A percentile compares a stretch with the other conserved stretches of the same genome.
These are phyloP conservation scores for Thryonomys swinderianus DNA, from an alignment of 2,113 vertebrate genomes.

Conservation along the genomic window DNA sequence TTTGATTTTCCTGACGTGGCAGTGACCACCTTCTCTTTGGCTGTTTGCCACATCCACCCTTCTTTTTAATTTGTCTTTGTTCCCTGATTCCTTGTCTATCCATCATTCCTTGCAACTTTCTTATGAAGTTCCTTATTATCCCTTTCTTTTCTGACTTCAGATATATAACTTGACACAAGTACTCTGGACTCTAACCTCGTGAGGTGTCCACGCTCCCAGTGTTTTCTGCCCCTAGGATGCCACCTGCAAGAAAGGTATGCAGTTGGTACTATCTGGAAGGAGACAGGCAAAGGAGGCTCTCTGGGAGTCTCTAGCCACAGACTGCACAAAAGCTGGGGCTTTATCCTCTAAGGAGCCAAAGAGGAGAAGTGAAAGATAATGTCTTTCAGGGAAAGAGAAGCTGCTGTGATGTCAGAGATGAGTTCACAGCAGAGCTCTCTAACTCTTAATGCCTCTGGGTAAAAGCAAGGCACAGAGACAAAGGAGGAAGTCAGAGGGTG, in stretches of 20 bases:
- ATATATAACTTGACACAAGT: background rate
- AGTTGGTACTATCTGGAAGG: background rate
- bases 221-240: background rate
- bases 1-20: background rate
- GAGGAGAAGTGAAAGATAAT: background rate
- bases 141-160: background rate
- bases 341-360: background rate
- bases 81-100: background rate
- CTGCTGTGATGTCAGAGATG: background rate
- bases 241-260: background rate
- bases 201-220: background rate
- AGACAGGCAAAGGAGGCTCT: background rate
- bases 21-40: background rate
- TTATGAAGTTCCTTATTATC: background rate
- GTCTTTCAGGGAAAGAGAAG: background rate
- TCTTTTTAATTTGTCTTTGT: constrained; percentile 1
- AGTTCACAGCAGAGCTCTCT: background rate
- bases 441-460: background rate
- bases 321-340: background rate
- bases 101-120: background rate
- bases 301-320: background rate
- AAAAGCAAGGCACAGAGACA: background rate
- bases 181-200: background rate
- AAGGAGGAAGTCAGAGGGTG: background rate
- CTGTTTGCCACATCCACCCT: background rate